These are phyloP conservation scores for Bombyx mandarina DNA, from an alignment of 1,140 invertebrate species.

Conservation along the genomic window DNA sequence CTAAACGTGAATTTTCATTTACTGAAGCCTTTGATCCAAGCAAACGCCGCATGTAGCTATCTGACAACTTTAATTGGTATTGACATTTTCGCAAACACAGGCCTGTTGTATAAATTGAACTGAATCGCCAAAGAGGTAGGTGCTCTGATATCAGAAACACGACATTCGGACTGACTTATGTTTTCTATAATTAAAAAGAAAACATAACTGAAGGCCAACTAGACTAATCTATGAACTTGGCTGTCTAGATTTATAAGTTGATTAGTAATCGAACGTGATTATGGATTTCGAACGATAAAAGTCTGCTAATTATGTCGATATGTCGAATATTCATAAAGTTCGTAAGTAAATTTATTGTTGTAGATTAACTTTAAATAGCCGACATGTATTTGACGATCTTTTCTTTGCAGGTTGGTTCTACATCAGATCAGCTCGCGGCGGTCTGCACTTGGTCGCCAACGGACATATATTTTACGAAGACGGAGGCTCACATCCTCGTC, in stretches of 20 bases:
- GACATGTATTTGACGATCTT: slow-evolving; percentile 3
- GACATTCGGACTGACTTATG: too few relatives aligned
- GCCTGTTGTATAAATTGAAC: too few relatives aligned
- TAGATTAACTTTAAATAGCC: not conserved
- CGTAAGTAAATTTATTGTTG: slow-evolving; percentile 5
- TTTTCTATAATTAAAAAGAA: too few relatives aligned
- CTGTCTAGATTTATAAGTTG: slow-evolving; percentile 36
- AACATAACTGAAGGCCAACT: slow-evolving; percentile 26
- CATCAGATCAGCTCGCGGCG: slow-evolving; percentile 62
- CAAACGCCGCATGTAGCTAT: too few relatives aligned
- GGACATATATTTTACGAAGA: slow-evolving; percentile 69
- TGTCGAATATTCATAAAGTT: not conserved
- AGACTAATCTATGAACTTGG: slow-evolving; percentile 25
- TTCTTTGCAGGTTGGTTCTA: slow-evolving; percentile 67
- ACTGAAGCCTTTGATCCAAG: not conserved
- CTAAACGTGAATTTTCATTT: slow-evolving; percentile 37
- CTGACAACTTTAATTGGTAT: too few relatives aligned
- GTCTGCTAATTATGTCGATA: not conserved
- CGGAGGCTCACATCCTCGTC: slow-evolving; percentile 58
- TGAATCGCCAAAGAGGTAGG: too few relatives aligned
- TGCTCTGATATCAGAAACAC: too few relatives aligned
- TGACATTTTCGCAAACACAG: too few relatives aligned
- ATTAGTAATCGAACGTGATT: slow-evolving; percentile 1
- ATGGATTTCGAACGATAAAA: not conserved
- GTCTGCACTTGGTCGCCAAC: slow-evolving; percentile 59